These are phyloP conservation scores for Chaunax sp. DNA, from an alignment of 2,797 vertebrate species.

Conservation along the genomic window DNA sequence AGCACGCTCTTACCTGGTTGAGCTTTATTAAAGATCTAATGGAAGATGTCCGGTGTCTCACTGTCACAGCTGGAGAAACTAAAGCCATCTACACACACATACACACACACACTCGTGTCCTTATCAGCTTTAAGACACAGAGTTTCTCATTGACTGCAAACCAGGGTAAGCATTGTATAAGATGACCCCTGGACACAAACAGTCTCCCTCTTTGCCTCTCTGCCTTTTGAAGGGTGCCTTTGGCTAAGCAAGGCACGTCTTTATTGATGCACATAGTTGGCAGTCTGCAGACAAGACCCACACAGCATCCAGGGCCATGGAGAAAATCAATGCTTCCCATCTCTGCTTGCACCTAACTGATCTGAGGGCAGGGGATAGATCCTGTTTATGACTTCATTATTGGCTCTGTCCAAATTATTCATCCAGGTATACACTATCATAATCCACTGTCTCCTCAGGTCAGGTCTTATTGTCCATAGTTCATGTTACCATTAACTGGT, in stretches of 20 bases:
- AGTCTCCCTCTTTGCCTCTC: constrained; percentile 33
- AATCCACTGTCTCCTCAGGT: constrained; percentile 65
- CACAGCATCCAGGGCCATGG: constrained; percentile 69
- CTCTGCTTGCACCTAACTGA: constrained; percentile 55
- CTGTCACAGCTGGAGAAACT: constrained; percentile 48
- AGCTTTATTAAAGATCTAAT: constrained; percentile 74
- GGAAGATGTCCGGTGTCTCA: constrained; percentile 64
- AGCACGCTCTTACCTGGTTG: constrained; percentile 62
- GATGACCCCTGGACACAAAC: constrained; percentile 71
- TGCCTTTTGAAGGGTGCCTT: constrained; percentile 73
- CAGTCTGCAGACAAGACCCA: constrained; percentile 75
- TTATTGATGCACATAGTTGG: constrained; percentile 79
- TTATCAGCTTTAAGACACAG: constrained; percentile 36
- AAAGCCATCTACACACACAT: constrained; percentile 4
- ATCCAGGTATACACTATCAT: constrained; percentile 51
- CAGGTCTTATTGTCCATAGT: constrained; percentile 44
- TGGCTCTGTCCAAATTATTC: constrained; percentile 65
- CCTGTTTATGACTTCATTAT: constrained; percentile 77
- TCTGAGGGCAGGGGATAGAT: constrained; percentile 56
- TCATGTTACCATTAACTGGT: constrained; percentile 43
- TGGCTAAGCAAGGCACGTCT: constrained; percentile 72
- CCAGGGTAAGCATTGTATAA: constrained; percentile 32
- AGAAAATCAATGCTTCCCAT: constrained; percentile 81
- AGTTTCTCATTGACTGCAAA: constrained; percentile 54
- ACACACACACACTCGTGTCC: constrained; percentile 16